These are phyloP conservation scores for Phalacrocorax brasilianus DNA, from an alignment of 2,113 vertebrate species.

Conservation along the genomic window DNA sequence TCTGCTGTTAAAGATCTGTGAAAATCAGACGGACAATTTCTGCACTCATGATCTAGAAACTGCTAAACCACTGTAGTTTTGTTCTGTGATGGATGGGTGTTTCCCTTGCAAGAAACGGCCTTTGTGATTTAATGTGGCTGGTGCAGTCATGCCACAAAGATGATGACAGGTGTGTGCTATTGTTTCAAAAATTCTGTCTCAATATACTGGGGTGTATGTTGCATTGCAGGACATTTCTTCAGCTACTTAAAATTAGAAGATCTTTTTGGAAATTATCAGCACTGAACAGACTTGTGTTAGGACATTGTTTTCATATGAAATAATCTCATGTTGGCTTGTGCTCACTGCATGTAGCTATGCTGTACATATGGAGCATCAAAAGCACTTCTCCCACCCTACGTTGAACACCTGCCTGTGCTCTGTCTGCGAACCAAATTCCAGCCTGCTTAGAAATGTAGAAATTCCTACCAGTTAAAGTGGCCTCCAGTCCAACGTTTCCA, in stretches of 20 bases:
- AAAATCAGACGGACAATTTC: not conserved
- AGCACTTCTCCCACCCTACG: not conserved
- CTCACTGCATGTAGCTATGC: rapidly evolving
- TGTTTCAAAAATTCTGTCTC: not conserved
- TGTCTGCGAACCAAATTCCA: rapidly evolving
- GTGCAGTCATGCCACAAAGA: not conserved
- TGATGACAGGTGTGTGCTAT: not conserved
- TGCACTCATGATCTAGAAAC: not conserved
- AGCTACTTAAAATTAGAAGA: not conserved
- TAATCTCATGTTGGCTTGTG: not conserved
- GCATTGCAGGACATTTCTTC: not conserved
- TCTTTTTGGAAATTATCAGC: not conserved
- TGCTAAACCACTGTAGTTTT: not conserved
- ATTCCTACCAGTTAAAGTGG: not conserved
- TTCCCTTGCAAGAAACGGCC: not conserved
- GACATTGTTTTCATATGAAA: not conserved
- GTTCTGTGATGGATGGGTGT: not conserved
- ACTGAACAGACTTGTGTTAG: not conserved
- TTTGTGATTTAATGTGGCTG: not conserved
- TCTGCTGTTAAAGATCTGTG: not conserved
- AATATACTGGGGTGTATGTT: no score
- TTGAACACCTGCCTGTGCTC: not conserved
- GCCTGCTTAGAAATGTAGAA: not conserved
- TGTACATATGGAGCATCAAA: not conserved
- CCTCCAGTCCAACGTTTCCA: not conserved